Base-by-base conservation (phyloP, 2,797 vertebrate genomes). In the Falco berigora region DNA sequence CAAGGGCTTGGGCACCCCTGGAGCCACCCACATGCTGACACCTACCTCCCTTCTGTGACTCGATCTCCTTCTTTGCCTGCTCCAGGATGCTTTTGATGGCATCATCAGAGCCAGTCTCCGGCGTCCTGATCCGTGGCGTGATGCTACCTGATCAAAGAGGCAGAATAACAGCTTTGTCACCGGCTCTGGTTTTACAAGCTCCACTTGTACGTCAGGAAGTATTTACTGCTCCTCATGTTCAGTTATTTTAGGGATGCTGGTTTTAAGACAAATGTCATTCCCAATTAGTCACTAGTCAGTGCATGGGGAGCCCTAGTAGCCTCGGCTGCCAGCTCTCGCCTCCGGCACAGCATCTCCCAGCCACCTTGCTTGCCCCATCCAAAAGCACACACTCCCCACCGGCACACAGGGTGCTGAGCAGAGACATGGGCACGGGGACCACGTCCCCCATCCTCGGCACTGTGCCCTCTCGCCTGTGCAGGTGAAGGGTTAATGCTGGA, bases 61-160 rank as follows among this genome's bases (percentile, higher is more conserved):
- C 99, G 34, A 99, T 99, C 98, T 99, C 99, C 98, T 99, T 99
- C 98, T 99, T 99, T 30, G 99, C 99, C 98, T 99, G 99, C 97
- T 99, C 99, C 95, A 99, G 98, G 98, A 99, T 99, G 97, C 95
- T 99, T 98, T 99, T 99, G 98, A 99, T 99, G 98, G 99, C 99
- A 1, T 99, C 99, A 24, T 99, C 99, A 3, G 99, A 99, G 97
- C 99, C 99, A 4, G 99, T 99, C 98, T 99, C 99, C 1, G 99
- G 99, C 5, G 99, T 99, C 98, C 99, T 98, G 97, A 99, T 99
- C 97, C 99, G 98, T 0, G 99, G 99, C 66, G 99, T 99, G 98
- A 99, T 99, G 98, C 99, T 99, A 97, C 99, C 99, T 99, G 98
- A 98, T 95, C 95, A 97, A 97, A 97, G 91, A 96, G 91, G 95